Percentiles rank a stretch among this genome's conserved stretches.
These are phyloP conservation scores for Myotis davidii DNA, from an alignment of 2,113 vertebrate genomes.

Conservation along the genomic window DNA sequence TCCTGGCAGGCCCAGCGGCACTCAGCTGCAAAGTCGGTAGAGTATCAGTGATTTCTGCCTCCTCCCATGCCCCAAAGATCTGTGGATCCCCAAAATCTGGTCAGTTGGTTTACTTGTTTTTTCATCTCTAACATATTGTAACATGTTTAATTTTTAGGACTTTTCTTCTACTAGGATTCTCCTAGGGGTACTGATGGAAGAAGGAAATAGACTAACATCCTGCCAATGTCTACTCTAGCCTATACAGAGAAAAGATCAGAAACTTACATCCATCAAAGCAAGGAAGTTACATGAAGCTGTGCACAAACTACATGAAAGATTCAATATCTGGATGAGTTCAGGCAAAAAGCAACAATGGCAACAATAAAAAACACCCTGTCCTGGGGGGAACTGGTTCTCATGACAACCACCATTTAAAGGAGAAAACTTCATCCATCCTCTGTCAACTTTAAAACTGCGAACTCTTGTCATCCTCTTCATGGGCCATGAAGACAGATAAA, in stretches of 20 bases:
- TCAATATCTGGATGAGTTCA: background rate
- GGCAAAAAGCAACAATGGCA: conserved; percentile 12
- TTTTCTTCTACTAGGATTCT: background rate
- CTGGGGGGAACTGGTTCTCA: background rate
- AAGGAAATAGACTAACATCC: background rate
- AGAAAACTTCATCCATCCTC: background rate
- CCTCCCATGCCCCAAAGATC: background rate
- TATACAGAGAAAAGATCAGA: background rate
- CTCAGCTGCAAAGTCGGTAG: fast-evolving
- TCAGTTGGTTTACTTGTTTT: background rate
- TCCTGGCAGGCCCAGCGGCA: background rate
- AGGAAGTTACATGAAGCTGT: background rate
- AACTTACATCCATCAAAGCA: background rate
- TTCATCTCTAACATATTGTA: background rate
- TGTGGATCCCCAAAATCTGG: background rate
- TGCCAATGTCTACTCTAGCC: background rate
- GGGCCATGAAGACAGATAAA: background rate
- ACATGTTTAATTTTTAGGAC: background rate
- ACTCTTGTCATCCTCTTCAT: background rate
- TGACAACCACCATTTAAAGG: background rate
- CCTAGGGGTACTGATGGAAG: background rate
- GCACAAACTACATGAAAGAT: background rate
- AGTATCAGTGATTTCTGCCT: background rate
- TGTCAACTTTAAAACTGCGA: background rate
- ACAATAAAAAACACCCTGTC: background rate